Evolutionary conservation across 2,113 vertebrate species (phyloP).

Genomic region (Crotalus horridus): DNA sequence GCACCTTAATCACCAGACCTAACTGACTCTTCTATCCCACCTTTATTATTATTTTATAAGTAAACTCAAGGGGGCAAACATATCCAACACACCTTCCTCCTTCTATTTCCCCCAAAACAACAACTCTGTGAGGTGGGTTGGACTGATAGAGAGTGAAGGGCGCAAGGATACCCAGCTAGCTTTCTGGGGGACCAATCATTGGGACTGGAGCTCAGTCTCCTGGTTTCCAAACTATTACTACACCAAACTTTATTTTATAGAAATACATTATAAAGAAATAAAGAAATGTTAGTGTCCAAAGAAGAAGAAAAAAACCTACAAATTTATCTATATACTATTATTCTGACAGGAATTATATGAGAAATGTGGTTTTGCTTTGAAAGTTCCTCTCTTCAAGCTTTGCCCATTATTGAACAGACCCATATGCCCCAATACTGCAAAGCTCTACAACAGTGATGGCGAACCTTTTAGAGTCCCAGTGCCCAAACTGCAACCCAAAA

Average conservation of each 20-base stretch:
- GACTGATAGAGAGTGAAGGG: background rate
- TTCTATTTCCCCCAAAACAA: background rate
- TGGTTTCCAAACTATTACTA: background rate
- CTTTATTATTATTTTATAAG: background rate
- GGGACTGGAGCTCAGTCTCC: background rate
- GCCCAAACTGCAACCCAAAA: too few species aligned
- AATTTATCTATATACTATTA: background rate
- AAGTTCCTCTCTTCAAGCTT: background rate
- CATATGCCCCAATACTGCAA: background rate
- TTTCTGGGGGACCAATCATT: background rate
- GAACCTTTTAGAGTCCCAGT: too few species aligned
- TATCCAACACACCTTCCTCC: background rate
- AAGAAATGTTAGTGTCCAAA: background rate
- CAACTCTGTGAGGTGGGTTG: background rate
- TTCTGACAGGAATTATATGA: background rate
- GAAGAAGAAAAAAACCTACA: background rate
- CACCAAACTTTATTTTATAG: background rate
- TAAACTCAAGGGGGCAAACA: background rate
- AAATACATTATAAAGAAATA: background rate
- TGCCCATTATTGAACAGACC: background rate
- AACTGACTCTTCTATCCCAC: background rate
- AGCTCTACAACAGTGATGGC: background rate
- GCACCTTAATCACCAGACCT: background rate
- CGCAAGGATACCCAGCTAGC: background rate
- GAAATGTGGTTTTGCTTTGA: background rate